phyloP scores from a whole-genome alignment of 2,888 invertebrate species.

The Blera fallax region DNA sequence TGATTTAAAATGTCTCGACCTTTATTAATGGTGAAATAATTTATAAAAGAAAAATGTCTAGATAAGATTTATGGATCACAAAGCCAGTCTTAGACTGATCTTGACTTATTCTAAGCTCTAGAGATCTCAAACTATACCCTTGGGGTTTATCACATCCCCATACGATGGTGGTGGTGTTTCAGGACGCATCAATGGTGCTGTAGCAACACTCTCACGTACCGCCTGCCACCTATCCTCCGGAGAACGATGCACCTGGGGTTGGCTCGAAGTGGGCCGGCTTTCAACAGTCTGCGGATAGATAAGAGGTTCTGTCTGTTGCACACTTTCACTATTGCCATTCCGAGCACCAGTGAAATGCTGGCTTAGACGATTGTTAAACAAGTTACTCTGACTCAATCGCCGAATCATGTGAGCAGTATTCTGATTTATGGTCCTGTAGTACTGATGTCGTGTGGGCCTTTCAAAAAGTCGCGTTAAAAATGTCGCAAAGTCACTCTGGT shows the following conservation, averaged over 20 bases:
- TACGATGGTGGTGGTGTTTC: constrained; percentile 81
- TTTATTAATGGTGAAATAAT: background rate
- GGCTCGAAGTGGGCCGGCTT: background rate
- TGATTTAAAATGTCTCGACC: background rate
- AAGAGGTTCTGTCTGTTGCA: constrained; percentile 60
- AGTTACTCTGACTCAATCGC: constrained; percentile 80
- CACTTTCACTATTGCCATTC: background rate
- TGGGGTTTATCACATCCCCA: constrained; percentile 76
- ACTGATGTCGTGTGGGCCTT: constrained; percentile 79
- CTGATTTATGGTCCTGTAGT: constrained; percentile 79
- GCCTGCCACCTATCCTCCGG: background rate
- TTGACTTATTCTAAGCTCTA: background rate
- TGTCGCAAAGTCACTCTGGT: constrained; percentile 74
- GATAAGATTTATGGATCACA: no score
- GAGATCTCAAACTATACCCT: background rate
- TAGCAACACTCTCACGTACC: background rate
- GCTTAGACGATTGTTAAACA: constrained; percentile 78
- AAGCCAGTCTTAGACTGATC: background rate
- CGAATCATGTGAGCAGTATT: constrained; percentile 80
- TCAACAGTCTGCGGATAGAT: constrained; percentile 7
- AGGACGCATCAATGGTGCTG: constrained; percentile 71
- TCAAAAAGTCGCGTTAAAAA: constrained; percentile 80
- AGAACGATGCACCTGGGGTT: constrained; percentile 5
- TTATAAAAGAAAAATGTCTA: background rate
- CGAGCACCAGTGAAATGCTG: constrained; percentile 72